phyloP scores from a whole-genome alignment of 2,797 vertebrate species.

The Pseudochirops corinnae region DNA sequence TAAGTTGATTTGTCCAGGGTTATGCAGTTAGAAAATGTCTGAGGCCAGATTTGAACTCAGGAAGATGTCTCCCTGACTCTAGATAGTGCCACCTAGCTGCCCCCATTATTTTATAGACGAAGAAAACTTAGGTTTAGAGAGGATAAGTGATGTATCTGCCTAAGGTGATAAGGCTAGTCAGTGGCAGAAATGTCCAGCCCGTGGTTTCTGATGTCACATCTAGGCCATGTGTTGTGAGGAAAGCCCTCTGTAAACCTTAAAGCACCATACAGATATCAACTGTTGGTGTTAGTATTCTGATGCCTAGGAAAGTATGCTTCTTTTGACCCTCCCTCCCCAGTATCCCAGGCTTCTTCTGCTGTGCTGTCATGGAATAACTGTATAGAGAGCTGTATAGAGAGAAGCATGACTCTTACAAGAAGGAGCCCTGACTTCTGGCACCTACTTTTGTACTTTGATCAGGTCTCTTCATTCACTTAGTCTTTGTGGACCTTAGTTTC shows the following conservation, averaged over 20 bases:
- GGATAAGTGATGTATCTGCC: background rate
- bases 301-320: background rate
- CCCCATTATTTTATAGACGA: background rate
- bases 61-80: background rate
- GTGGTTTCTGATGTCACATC: background rate
- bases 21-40: background rate
- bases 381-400: slow-evolving; percentile 21
- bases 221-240: background rate
- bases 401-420: background rate
- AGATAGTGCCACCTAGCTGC: background rate
- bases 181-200: background rate
- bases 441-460: slow-evolving; percentile 16
- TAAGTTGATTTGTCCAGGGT: background rate
- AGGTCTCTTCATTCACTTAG: slow-evolving; percentile 17
- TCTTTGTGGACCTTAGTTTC: slow-evolving; percentile 24
- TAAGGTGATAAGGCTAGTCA: background rate
- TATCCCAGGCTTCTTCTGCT: background rate
- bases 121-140: background rate
- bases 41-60: background rate
- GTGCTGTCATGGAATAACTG: background rate
- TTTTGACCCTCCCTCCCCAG: background rate
- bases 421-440: slow-evolving; percentile 1
- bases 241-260: background rate
- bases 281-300: background rate
- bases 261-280: background rate